Evolutionary conservation across 2,113 vertebrate species (phyloP), one percentile per base, ranked within the genome.

Genomic region (Mesitornis unicolor): DNA sequence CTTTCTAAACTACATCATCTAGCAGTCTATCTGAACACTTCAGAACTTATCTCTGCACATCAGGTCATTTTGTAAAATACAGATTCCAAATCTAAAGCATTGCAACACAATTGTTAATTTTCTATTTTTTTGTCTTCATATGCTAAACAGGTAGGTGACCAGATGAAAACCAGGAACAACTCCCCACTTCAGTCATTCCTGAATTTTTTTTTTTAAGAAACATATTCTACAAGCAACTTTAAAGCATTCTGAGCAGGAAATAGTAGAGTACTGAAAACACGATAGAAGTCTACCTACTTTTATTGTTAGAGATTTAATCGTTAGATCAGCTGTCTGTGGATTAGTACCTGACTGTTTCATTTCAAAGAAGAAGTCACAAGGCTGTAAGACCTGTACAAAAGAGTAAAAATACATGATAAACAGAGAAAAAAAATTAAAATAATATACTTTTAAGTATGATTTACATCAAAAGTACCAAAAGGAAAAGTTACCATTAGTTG

Each of bases 311-410:
- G 98, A 98, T 82, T 98, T 99, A 91, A 99, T 98, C 35, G 95
- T 98, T 48, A 99, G 95, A 87, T 99, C 98, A 95, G 99, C 98
- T n/a, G 88, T 89, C 96, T 99, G 99, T 65, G 99, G 98, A 79
- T 97, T 88, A 56, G 80, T 84, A 84, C 98, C 81, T 4, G 90
- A 89, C 94, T 99, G 98, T 43, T 91, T 95, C 94, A 98, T 98
- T 73, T 98, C 97, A 95, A 98, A 99, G 96, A 99, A 99, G 50
- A 99, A 98, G 95, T 99, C 98, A 96, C 99, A 99, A 7, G 99
- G 99, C 87, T 99, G 99, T 48, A 99, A 98, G 43, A 99, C 98
- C 98, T 98, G 42, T 3, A 61, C 16, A 40, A 95, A 35, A 95
- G 70, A 90, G 80, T 25, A 85, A 84, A 92, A 89, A 6, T 1